A percentile compares a stretch with the other conserved stretches of the same genome.
Conservation (phyloP, 2,113 vertebrate species). For the Tyto alba region DNA sequence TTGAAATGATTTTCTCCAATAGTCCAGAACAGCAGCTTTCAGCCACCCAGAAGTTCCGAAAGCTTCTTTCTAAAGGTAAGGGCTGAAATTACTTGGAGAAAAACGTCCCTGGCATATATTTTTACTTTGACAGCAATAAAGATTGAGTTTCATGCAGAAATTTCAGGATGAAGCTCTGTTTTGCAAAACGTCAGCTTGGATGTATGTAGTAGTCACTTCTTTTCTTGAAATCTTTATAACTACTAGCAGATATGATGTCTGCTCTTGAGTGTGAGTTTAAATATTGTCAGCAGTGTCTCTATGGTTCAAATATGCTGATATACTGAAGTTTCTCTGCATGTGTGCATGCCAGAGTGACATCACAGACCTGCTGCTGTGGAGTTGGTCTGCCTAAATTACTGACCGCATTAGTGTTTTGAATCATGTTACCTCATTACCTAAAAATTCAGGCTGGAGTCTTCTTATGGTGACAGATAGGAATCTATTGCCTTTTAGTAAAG, state of each 20-base stretch:
- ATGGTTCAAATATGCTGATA: background rate
- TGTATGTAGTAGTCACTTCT: background rate
- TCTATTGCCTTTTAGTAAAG: background rate
- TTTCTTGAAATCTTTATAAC: background rate
- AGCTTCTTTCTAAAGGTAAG: constrained; percentile 96
- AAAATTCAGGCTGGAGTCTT: background rate
- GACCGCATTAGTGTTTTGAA: background rate
- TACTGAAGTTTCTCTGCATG: fast-evolving
- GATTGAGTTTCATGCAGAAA: background rate
- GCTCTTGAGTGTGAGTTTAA: background rate
- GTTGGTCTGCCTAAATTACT: background rate
- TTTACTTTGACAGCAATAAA: background rate
- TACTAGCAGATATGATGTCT: background rate
- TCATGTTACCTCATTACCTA: background rate
- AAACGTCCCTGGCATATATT: background rate
- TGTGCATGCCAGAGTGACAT: background rate
- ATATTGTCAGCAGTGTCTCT: background rate
- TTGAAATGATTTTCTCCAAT: constrained; percentile 96
- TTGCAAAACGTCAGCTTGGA: background rate
- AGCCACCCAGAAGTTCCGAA: constrained; percentile 96
- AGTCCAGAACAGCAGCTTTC: constrained; percentile 94
- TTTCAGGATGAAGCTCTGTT: background rate
- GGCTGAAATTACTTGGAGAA: background rate
- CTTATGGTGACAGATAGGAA: background rate
- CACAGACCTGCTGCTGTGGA: background rate